Evolutionary conservation across 2,797 vertebrate genomes (phyloP).

Genomic region (Peromyscus nudipes): DNA sequence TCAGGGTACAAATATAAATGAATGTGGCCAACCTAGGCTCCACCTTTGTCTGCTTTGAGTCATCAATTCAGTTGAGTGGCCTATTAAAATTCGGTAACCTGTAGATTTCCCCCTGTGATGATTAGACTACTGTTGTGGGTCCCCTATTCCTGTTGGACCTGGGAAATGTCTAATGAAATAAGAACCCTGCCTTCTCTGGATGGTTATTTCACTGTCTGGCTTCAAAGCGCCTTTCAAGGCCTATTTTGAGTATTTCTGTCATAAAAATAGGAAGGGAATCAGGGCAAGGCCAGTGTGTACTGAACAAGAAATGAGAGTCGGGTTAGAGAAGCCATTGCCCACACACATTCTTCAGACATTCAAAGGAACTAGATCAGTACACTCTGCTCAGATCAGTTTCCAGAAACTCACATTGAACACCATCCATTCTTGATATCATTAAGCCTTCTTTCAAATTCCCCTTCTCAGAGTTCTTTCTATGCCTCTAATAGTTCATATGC

Average conservation of each 20-base stretch:
- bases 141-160: not conserved
- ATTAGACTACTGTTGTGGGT: not conserved
- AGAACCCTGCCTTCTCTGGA: slow-evolving; percentile 22
- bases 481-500: not conserved
- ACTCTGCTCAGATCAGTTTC: not conserved
- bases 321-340: not conserved
- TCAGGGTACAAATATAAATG: not conserved
- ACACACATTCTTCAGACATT: slow-evolving; percentile 4
- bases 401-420: not conserved
- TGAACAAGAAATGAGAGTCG: slow-evolving; percentile 60
- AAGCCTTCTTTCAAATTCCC: not conserved
- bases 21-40: not conserved
- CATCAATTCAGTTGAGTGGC: not conserved
- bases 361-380: not conserved
- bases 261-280: slow-evolving; percentile 70
- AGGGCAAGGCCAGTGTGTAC: slow-evolving; percentile 42
- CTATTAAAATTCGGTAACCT: not conserved
- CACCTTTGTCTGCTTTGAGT: not conserved
- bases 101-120: not conserved
- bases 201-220: slow-evolving; percentile 64
- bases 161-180: slow-evolving; percentile 48
- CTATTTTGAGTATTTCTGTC: slow-evolving; percentile 66
- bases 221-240: slow-evolving; percentile 63
- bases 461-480: not conserved
- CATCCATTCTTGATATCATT: not conserved